Evolutionary conservation across 2,113 vertebrate species (phyloP), one percentile per base, ranked within the genome.

Genomic region (Nibea albiflora): DNA sequence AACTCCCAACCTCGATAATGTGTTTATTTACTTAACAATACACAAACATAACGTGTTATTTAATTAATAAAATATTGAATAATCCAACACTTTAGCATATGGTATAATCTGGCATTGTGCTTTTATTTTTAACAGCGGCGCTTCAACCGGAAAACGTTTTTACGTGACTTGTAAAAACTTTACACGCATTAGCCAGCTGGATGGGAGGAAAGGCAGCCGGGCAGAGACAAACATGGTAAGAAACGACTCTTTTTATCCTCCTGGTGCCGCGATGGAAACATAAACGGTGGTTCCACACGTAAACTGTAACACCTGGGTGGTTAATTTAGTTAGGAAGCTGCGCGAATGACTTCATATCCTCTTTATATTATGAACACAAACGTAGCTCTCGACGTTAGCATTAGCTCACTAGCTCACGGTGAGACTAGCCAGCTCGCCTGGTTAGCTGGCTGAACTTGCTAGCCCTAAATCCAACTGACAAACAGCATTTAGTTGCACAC

Each of bases 181-280:
- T 19, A 87, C 77, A 2, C 9, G 49, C 64, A 47, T 73, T 88
- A 90, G 87, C 90, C 72, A 95, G 94, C 90, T 93, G 88, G 83
- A 93, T 94, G 94, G 94, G 93, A 93, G 94, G 82, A 94, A 90
- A 92, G 89, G 85, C 89, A 93, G 93, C 89, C 92, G 80, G 89
- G 91, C 90, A 81, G 87, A 94, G 90, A 94, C 94, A 95, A 96
- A 95, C 93, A 96, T 96, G 95, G 95, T 95, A 80, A 93, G 90
- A 90, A 82, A 82, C 56, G 12, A 57, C 16, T 71, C 22, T 54
- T 81, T 54, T 57, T 47, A 4, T 16, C 19, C 7, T 16, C 19
- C 7, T 42, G 14, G 2, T 76, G 19, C 17, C 11, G 4, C 3
- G 20, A 19, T 50, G 10, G 3, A 54, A 52, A 65, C 35, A 28